Conservation (phyloP, 2,797 vertebrate genomes). For the Tadarida brasiliensis region DNA sequence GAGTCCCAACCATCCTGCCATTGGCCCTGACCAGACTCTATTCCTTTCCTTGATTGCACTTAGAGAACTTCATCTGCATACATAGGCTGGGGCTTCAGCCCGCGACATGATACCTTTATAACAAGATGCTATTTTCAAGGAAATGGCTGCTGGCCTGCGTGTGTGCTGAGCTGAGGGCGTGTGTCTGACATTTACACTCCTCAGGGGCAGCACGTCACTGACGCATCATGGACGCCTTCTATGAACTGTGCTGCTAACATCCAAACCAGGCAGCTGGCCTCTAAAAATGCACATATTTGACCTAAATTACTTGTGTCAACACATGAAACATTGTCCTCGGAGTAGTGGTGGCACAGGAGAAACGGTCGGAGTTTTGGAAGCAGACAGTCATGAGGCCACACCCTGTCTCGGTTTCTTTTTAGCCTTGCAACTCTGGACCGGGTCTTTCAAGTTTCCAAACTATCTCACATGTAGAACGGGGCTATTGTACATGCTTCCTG, state of each 20-base stretch:
- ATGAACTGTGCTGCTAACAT: not conserved
- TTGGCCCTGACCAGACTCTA: not conserved
- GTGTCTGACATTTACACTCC: constrained; percentile 19
- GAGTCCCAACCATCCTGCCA: not conserved
- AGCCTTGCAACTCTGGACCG: not conserved
- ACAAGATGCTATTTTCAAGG: constrained; percentile 20
- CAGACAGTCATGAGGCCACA: no score
- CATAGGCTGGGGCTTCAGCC: not conserved
- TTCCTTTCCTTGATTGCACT: not conserved
- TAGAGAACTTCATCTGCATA: not conserved
- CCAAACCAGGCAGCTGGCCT: not conserved
- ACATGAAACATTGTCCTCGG: not conserved
- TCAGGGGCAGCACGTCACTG: not conserved
- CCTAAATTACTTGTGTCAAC: not conserved
- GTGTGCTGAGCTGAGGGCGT: not conserved
- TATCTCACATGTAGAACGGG: not conserved
- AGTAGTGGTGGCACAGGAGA: not conserved
- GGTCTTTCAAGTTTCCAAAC: not conserved
- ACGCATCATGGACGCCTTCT: not conserved
- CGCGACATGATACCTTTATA: not conserved
- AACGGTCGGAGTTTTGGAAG: not conserved
- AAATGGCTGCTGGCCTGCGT: not conserved
- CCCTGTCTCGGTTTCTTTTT: not conserved
- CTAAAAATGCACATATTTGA: not conserved
- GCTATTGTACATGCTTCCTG: fast-evolving